phyloP scores from a whole-genome alignment of 2,113 vertebrate species.

The Aphyosemion australe region DNA sequence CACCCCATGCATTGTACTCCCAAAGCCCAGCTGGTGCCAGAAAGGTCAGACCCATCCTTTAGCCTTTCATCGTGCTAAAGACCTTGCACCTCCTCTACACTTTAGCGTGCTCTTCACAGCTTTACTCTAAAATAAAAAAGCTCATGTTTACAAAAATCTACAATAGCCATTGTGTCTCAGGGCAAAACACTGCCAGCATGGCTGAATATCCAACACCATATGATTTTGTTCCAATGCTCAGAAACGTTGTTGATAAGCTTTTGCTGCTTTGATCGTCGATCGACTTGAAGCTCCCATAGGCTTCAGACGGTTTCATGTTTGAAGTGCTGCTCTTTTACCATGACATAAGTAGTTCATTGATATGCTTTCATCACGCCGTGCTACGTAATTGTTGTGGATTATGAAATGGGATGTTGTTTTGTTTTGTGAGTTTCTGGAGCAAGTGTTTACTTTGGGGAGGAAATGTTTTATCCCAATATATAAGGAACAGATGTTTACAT shows the following conservation, averaged over 20 bases:
- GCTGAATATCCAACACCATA: constrained; percentile 43
- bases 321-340: constrained; percentile 65
- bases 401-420: constrained; percentile 67
- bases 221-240: constrained; percentile 57
- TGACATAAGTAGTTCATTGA: constrained; percentile 76
- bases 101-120: constrained; percentile 61
- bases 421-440: constrained; percentile 61
- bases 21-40: constrained; percentile 73
- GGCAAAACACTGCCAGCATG: constrained; percentile 41
- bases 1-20: constrained; percentile 68
- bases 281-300: constrained; percentile 63
- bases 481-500: constrained; percentile 53
- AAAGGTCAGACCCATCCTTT: constrained; percentile 73
- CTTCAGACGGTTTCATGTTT: constrained; percentile 71
- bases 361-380: constrained; percentile 68
- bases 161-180: constrained; percentile 70
- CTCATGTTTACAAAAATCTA: constrained; percentile 64
- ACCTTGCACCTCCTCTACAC: constrained; percentile 49
- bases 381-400: constrained; percentile 67
- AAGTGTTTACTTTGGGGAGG: constrained; percentile 55
- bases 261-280: constrained; percentile 67
- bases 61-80: constrained; percentile 76
- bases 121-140: constrained; percentile 56
- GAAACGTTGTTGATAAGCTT: constrained; percentile 67
- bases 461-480: constrained; percentile 48